These are phyloP conservation scores for Drosophila pachea DNA, from an alignment of 1,140 invertebrate genomes.

Conservation along the genomic window DNA sequence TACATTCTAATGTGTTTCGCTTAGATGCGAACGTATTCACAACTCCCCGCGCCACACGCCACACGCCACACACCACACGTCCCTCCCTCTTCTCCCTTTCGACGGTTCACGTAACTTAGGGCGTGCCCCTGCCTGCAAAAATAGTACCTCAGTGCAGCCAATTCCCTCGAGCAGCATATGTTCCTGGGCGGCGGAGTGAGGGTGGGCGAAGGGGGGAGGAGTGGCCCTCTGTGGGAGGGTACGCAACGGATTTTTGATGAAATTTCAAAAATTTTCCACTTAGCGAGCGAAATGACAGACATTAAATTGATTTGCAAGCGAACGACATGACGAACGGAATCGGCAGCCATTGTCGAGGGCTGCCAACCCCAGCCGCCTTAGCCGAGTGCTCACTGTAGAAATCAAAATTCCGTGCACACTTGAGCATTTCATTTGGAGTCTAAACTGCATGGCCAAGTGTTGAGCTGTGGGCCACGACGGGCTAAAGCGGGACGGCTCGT, in stretches of 20 bases:
- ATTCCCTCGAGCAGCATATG: slow-evolving; percentile 75
- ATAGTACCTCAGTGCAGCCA: slow-evolving; percentile 68
- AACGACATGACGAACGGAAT: slow-evolving; percentile 74
- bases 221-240: neutral
- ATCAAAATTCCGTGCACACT: slow-evolving; percentile 79
- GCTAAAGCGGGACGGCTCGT: neutral
- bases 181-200: slow-evolving; percentile 19
- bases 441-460: slow-evolving; percentile 48
- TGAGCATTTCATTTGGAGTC: slow-evolving; percentile 76
- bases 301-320: slow-evolving; percentile 79
- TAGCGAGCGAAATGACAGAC: slow-evolving; percentile 75
- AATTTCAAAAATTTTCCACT: slow-evolving; percentile 78
- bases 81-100: no score
- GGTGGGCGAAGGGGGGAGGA: neutral
- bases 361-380: slow-evolving; percentile 2
- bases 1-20: slow-evolving; percentile 78
- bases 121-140: neutral
- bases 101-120: no score
- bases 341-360: slow-evolving; percentile 5
- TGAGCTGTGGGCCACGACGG: slow-evolving; percentile 6
- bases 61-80: neutral
- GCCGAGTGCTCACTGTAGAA: slow-evolving; percentile 30
- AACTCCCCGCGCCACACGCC: neutral
- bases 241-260: slow-evolving; percentile 75
- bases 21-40: slow-evolving; percentile 56